Percentiles rank a stretch among this genome's conserved stretches.
Evolutionary conservation across 2,888 invertebrate genomes (phyloP).

Genomic region (Boloria selene): DNA sequence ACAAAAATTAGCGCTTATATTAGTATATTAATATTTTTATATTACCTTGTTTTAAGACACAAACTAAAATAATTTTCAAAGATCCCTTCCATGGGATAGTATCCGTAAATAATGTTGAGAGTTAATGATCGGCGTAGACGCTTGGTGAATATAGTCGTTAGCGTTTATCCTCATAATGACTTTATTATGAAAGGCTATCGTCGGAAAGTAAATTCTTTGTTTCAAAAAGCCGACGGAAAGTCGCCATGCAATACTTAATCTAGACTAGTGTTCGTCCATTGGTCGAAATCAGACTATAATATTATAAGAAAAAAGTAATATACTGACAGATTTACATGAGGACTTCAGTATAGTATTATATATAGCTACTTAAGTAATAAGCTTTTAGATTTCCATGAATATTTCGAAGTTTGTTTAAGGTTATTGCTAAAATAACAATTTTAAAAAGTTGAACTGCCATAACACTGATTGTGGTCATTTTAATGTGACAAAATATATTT

Average conservation of each 20-base stretch:
- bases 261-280: not conserved
- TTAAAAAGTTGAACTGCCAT: too few species aligned
- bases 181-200: conserved; percentile 65
- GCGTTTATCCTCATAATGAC: conserved; percentile 73
- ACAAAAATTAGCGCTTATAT: too few species aligned
- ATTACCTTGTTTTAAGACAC: not conserved
- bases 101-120: conserved; percentile 51
- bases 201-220: conserved; percentile 29
- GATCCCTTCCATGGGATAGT: conserved; percentile 42
- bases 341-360: too few species aligned
- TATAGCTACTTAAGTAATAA: too few species aligned
- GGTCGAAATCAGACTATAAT: too few species aligned
- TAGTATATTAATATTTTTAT: not conserved
- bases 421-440: too few species aligned
- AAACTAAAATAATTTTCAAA: not conserved
- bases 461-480: too few species aligned
- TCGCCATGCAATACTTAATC: not conserved
- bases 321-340: not conserved
- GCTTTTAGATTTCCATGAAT: too few species aligned
- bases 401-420: too few species aligned
- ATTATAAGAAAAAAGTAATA: not conserved
- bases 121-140: conserved; percentile 68
- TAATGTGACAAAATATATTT: too few species aligned
- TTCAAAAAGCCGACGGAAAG: conserved; percentile 15
- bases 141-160: conserved; percentile 74